Evolutionary conservation across 2,113 vertebrate species (phyloP), one percentile per base, ranked within the genome.

Genomic region (Cygnus buccinator): DNA sequence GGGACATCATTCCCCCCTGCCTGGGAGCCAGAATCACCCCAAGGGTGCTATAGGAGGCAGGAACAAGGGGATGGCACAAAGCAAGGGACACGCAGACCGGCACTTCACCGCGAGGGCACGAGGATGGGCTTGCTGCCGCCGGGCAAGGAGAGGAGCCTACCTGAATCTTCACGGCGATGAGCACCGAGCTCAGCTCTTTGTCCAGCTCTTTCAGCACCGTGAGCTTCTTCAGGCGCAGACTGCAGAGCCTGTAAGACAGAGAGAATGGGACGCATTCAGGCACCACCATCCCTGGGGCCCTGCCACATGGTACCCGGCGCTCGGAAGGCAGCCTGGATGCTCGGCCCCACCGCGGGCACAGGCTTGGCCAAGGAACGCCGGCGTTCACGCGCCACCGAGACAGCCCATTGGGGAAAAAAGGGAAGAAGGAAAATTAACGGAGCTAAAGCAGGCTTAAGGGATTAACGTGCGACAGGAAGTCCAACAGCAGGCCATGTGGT

Each of bases 141-240:
- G 37, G 55, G 82, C 35, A n/a, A 41, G 73, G 43, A 92, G 26
- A 85, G 50, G 14, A 90, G 35, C 96, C 97, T 97, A 99, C 99
- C 99, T 99, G 99, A 95, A 99, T 99, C 97, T 99, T 99, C 72
- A 99, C 99, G 0, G 99, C 99, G 0, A 99, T 99, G 96, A 99
- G 99, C 90, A 99, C 99, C 5, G 99, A 99, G 95, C 99, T 99
- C 67, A 99, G 98, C 97, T 99, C 99, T 84, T 99, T 99, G 94
- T 99, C 99, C 80, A 99, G 98, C 92, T 99, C 99, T 92, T 98
- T 98, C 97, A 99, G 97, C 81, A 99, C 99, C 0, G 99, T 98
- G 95, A 99, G 98, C 95, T 99, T 99, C 98, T 99, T 99, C 97
- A 99, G 95, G 63, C 99, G 99, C 97, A 99, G 97, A 95, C 98